Conservation (phyloP, 1,140 invertebrate species). For the Drosophila willistoni region DNA sequence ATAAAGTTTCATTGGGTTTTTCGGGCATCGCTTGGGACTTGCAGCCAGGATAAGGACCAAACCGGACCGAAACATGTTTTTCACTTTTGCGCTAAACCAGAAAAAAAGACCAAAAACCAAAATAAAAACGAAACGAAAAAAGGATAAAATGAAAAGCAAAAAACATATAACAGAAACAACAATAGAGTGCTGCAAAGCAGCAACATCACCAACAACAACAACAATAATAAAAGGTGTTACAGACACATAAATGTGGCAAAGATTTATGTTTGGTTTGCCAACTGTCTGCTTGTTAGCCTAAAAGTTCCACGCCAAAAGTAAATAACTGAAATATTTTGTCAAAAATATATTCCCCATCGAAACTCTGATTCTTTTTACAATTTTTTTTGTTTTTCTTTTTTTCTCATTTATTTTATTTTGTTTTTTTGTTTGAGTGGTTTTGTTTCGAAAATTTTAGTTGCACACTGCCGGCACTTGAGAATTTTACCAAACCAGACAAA, state of each 20-base stretch:
- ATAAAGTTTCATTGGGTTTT: constrained; percentile 77
- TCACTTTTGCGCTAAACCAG: constrained; percentile 14
- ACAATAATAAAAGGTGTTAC: constrained; percentile 51
- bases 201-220: background rate
- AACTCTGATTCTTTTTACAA: constrained; percentile 7
- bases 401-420: background rate
- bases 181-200: constrained; percentile 5
- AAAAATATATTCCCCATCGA: constrained; percentile 56
- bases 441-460: constrained; percentile 34
- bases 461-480: constrained; percentile 15
- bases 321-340: constrained; percentile 77
- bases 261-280: constrained; percentile 78
- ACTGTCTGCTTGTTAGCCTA: constrained; percentile 76
- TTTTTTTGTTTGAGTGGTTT: background rate
- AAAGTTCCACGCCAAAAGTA: constrained; percentile 68
- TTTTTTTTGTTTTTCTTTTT: background rate
- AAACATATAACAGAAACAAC: constrained; percentile 27
- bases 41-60: constrained; percentile 21
- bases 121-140: background rate
- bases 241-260: constrained; percentile 73
- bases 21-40: constrained; percentile 41
- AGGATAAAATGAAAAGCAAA: constrained; percentile 37
- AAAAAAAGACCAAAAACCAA: constrained; percentile 16
- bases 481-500: background rate
- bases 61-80: constrained; percentile 22